Base-by-base conservation (phyloP, 2,797 vertebrate species). In the Phoxinus dragarum region DNA sequence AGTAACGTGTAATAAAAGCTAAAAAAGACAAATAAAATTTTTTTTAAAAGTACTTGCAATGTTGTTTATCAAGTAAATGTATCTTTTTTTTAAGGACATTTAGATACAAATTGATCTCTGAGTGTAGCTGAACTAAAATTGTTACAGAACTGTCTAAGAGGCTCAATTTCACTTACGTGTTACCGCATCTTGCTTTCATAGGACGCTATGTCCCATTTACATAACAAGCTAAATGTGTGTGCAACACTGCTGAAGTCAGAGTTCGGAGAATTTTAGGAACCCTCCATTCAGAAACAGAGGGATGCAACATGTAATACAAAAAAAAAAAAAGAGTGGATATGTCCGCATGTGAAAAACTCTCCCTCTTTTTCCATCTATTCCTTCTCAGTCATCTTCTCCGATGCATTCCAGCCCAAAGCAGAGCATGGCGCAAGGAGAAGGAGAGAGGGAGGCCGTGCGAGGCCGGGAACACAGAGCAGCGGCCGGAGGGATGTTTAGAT, bases 401-500 rank as follows among this genome's bases (percentile, higher is more conserved):
- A 86, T 68, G 81, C 87, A 90, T 91, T 92, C 89, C 89, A 86
- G 68, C 59, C 42, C 8, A 9, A 78, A 83, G 83, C 38, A 11
- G 90, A 88, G 73, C 21, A 27, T 14, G 72, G 36, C 38, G 17
- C 17, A 14, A 61, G n/a, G n/a, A 77, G 80, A 5, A 64, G 72
- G 69, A 79, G 77, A 59, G 75, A 75, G 78, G 82, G 88, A 84
- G 88, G 86, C 54, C 10, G 85, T 82, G 90, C 72, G 88, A 94
- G 94, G 93, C 93, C 93, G 91, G 94, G 94, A 95, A 95, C 94
- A 95, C 86, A 93, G 93, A 93, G 91, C 93, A 91, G 93, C 85
- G 93, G 94, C 92, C 91, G 91, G 95, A 95, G 94, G 95, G 95
- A 96, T 96, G 95, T 95, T 94, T 95, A 96, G 95, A 95, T 94